phyloP scores from a whole-genome alignment of 2,888 invertebrate species.

The Archaeoteleia sp. region DNA sequence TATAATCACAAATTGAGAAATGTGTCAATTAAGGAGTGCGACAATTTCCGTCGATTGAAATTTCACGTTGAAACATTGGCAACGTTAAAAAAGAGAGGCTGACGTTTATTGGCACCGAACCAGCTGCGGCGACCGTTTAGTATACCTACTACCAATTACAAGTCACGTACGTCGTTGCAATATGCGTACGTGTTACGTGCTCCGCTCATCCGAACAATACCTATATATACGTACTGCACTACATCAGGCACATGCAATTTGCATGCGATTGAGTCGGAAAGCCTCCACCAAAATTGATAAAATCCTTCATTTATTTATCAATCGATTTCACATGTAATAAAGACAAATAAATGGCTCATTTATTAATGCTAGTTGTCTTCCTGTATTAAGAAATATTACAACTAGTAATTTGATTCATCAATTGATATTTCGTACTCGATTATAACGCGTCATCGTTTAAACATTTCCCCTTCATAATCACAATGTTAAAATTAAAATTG shows the following conservation, averaged over 20 bases:
- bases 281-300: conserved; percentile 7
- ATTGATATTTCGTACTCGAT: too few relatives aligned
- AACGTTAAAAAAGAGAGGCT: conserved; percentile 14
- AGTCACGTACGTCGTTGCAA: conserved; percentile 27
- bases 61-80: background rate
- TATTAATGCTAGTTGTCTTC: too few relatives aligned
- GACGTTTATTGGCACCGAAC: conserved; percentile 25
- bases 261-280: conserved; percentile 13
- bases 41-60: conserved; percentile 15
- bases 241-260: conserved; percentile 19
- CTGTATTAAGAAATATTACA: too few relatives aligned
- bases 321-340: conserved; percentile 4
- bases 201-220: conserved; percentile 6
- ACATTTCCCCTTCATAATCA: too few relatives aligned
- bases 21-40: background rate
- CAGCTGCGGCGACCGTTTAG: conserved; percentile 21
- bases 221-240: conserved; percentile 3
- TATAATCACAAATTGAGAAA: too few relatives aligned
- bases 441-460: too few relatives aligned
- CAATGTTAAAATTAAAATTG: too few relatives aligned
- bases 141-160: conserved; percentile 18
- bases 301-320: conserved; percentile 19
- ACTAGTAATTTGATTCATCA: background rate
- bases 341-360: conserved; percentile 7
- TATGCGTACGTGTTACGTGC: conserved; percentile 18